Percentiles rank a stretch among this genome's conserved stretches.
These are phyloP conservation scores for Trissolcus japonicus DNA, from an alignment of 2,888 invertebrate genomes.

Conservation along the genomic window DNA sequence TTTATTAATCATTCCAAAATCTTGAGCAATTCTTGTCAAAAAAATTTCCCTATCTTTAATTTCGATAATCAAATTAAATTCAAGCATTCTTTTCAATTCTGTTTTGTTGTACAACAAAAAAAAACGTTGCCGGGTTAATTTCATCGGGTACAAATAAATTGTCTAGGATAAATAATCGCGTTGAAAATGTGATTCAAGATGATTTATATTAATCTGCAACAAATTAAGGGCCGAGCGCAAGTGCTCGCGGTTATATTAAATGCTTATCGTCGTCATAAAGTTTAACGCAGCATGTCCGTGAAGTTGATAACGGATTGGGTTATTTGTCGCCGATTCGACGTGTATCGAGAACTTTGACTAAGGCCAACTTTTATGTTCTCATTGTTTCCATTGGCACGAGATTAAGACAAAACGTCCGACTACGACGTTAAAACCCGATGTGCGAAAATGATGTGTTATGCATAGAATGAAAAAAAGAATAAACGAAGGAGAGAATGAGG, in stretches of 20 bases:
- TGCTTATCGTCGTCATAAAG: constrained; percentile 3
- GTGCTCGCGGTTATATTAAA: constrained; percentile 4
- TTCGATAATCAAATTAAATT: too few species aligned
- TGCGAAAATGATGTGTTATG: constrained; percentile 35
- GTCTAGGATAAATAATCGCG: too few species aligned
- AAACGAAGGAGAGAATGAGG: constrained; percentile 7
- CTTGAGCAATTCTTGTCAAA: too few species aligned
- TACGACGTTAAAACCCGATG: constrained; percentile 15
- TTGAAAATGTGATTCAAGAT: too few species aligned
- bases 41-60: too few species aligned
- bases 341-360: neutral
- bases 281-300: constrained; percentile 1
- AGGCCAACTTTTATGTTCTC: neutral
- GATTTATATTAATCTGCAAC: too few species aligned
- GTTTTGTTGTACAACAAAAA: too few species aligned
- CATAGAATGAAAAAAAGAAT: neutral
- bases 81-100: too few species aligned
- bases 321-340: neutral
- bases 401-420: neutral
- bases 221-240: too few species aligned
- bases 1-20: too few species aligned
- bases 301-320: neutral
- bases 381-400: neutral
- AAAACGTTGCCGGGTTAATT: too few species aligned
- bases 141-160: too few species aligned